A percentile compares a stretch with the other conserved stretches of the same genome.
Conservation (phyloP, 2,888 invertebrate species). For the Arge pagana region DNA sequence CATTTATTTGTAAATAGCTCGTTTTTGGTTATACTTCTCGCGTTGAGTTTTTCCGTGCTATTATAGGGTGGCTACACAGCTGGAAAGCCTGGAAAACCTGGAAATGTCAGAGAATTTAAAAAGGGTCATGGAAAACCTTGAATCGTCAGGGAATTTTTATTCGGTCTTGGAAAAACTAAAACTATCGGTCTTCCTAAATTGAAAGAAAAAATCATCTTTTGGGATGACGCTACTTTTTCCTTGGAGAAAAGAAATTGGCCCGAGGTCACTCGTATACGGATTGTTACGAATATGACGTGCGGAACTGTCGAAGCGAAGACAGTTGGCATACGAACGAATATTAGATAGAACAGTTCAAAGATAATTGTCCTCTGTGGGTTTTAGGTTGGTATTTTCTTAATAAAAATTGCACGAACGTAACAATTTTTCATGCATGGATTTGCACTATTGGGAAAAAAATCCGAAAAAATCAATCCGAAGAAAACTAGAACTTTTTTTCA, state of each 20-base stretch:
- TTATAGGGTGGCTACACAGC: conserved; percentile 5
- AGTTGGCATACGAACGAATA: not conserved
- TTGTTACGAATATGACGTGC: not conserved
- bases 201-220: not conserved
- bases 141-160: conserved; percentile 7
- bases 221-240: not conserved
- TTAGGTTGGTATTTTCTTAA: conserved; percentile 4
- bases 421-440: conserved; percentile 1
- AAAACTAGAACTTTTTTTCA: not conserved
- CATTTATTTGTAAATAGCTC: too few species aligned
- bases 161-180: conserved; percentile 9
- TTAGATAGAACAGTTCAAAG: not conserved
- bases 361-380: not conserved
- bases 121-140: conserved; percentile 1
- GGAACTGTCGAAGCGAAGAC: not conserved
- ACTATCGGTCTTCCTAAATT: not conserved
- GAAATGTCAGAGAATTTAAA: conserved; percentile 8
- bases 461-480: too few species aligned
- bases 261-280: conserved; percentile 1
- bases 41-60: not conserved
- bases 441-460: too few species aligned
- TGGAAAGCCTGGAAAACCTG: conserved; percentile 8
- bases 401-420: conserved; percentile 1
- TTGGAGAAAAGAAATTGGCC: not conserved
- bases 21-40: too few species aligned